phyloP scores from a whole-genome alignment of 2,113 vertebrate genomes.

The Glaucomys volans region DNA sequence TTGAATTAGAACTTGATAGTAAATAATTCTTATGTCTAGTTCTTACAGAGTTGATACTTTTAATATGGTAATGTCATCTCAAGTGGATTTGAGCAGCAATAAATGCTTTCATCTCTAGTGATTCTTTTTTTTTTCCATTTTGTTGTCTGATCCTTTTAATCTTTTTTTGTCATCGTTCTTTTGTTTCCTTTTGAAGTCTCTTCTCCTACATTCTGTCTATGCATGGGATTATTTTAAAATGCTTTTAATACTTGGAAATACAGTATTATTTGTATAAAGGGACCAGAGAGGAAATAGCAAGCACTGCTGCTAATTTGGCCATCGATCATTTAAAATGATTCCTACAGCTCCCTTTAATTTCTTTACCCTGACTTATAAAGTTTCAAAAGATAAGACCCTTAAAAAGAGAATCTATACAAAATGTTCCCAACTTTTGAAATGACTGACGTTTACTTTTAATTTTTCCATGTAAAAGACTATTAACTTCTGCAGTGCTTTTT shows the following conservation, averaged over 20 bases:
- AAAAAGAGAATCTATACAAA: not conserved
- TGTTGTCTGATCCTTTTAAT: not conserved
- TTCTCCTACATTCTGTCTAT: not conserved
- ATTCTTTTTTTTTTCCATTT: not conserved
- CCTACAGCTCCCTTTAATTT: not conserved
- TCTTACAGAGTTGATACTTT: not conserved
- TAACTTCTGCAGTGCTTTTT: not conserved
- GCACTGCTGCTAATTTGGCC: not conserved
- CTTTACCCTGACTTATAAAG: not conserved
- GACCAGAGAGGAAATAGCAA: not conserved
- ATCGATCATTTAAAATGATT: not conserved
- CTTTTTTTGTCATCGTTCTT: conserved; percentile 19
- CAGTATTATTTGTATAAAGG: conserved; percentile 17
- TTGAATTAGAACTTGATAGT: conserved; percentile 25
- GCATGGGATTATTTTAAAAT: conserved; percentile 1
- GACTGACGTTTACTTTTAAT: not conserved
- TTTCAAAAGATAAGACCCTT: conserved; percentile 24
- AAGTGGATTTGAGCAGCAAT: not conserved
- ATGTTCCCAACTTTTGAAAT: not conserved
- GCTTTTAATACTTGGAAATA: not conserved
- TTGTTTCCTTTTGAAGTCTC: conserved; percentile 1
- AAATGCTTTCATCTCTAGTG: not conserved
- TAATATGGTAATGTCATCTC: not conserved
- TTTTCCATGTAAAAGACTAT: not conserved
- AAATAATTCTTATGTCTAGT: not conserved